Base-by-base conservation (phyloP, 2,113 vertebrate genomes). In the Ascaphus truei region DNA sequence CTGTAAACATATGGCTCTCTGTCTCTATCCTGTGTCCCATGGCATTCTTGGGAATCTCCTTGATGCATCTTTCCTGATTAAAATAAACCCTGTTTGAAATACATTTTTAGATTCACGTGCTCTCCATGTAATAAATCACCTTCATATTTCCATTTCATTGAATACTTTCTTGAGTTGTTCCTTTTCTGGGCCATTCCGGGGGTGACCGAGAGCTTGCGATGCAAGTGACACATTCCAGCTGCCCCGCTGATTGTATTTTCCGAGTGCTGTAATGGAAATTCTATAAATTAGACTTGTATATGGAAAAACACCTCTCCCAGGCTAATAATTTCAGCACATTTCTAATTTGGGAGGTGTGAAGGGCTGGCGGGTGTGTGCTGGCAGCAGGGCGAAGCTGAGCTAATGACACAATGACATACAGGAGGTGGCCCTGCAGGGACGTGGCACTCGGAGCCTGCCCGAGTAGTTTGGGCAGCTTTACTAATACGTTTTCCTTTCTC, bases 271-370 rank as follows among this genome's bases (percentile, higher is more conserved):
- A 20, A 56, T 4, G 10, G 8, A 56, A 33, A 9, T 57, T 29
- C 23, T 61, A 18, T 61, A 61, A 68, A 71, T 71, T 61, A 61
- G 45, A 31, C 4, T 11, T 41, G 56, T 50, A 61, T 71, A 52
- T 61, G 56, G 67, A 71, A 71, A n/a, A 71, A 41, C 15, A 39
- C 16, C 16, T 53, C 45, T 36, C 22, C 10, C 15, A 16, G 36
- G 15, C 45, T 33, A 36, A 61, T n/a, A 61, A 13, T 30, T 37
- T 68, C 39, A 68, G 57, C 15, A 26, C 23, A 36, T 68, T 68
- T 68, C 52, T 68, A 68, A 57, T 57, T 68, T 59, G 22, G 52
- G 67, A 71, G 15, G 67, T 71, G 67, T 61, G 56, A 71, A 61
- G 48, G 22, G 30, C 56, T 61, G 56, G 61, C 52, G 48, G 22